A percentile compares a stretch with the other conserved stretches of the same genome.
Evolutionary conservation across 1,140 invertebrate genomes (phyloP).

Genomic region (Spodoptera litura): DNA sequence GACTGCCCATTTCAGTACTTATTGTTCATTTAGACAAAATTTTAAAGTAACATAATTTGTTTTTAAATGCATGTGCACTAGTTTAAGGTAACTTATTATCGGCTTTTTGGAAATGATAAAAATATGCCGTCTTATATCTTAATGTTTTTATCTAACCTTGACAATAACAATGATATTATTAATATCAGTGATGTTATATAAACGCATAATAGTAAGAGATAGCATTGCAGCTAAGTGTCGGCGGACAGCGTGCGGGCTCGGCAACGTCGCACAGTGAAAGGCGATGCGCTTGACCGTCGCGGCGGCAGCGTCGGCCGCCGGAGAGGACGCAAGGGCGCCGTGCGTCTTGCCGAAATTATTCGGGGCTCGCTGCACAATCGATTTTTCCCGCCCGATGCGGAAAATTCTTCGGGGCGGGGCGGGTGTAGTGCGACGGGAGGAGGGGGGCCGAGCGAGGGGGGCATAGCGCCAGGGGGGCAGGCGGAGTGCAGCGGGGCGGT

Average conservation of each 20-base stretch:
- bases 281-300: conserved; percentile 73
- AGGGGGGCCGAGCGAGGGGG: conserved; percentile 62
- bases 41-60: not conserved
- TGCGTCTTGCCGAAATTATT: conserved; percentile 85
- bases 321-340: conserved; percentile 80
- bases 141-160: conserved; percentile 38
- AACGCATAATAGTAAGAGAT: conserved; percentile 10
- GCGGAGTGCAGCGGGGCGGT: conserved; percentile 82
- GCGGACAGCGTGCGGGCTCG: not conserved
- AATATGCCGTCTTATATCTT: conserved; percentile 37
- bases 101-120: conserved; percentile 26
- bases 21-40: no score
- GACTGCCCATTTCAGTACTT: no score
- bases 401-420: conserved; percentile 82
- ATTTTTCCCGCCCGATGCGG: conserved; percentile 85
- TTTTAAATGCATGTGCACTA: conserved; percentile 25
- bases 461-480: conserved; percentile 71
- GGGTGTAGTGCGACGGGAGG: conserved; percentile 69
- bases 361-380: conserved; percentile 83
- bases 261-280: conserved; percentile 57
- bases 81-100: conserved; percentile 11
- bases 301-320: conserved; percentile 58
- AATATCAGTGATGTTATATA: conserved; percentile 36
- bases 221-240: conserved; percentile 13
- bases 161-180: conserved; percentile 26